Percentiles rank a stretch among this genome's conserved stretches.
phyloP scores from a whole-genome alignment of 2,888 invertebrate genomes.

The Agrotis ipsilon region DNA sequence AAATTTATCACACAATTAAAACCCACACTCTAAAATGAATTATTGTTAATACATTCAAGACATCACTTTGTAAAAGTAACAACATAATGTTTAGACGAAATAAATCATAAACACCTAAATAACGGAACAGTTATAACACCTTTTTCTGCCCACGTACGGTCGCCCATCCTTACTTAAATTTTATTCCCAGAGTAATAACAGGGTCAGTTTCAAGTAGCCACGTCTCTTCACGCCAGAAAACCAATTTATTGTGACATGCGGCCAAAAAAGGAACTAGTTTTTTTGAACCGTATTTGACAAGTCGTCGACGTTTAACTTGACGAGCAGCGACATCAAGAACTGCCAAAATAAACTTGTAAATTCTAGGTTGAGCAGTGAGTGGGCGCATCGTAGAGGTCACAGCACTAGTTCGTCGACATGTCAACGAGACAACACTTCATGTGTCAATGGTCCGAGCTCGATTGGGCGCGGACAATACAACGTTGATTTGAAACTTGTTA shows the following conservation, averaged over 20 bases:
- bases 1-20: conserved; percentile 36
- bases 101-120: conserved; percentile 41
- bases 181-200: conserved; percentile 52
- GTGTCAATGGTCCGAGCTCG: conserved; percentile 67
- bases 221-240: conserved; percentile 1
- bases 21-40: conserved; percentile 47
- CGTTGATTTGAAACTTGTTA: conserved; percentile 61
- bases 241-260: conserved; percentile 30
- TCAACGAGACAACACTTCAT: conserved; percentile 68
- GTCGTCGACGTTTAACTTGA: neutral
- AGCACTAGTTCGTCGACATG: conserved; percentile 69
- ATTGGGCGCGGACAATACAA: conserved; percentile 59
- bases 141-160: conserved; percentile 47
- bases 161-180: conserved; percentile 40
- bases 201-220: conserved; percentile 55
- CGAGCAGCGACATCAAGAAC: conserved; percentile 32
- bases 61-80: conserved; percentile 41
- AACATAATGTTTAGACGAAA: conserved; percentile 38
- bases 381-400: conserved; percentile 63
- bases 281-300: conserved; percentile 14
- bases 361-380: conserved; percentile 47
- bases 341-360: conserved; percentile 21
- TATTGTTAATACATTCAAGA: conserved; percentile 23
- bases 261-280: conserved; percentile 10
- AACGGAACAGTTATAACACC: conserved; percentile 42